phyloP scores from a whole-genome alignment of 2,113 vertebrate species.

The Sturnira hondurensis region DNA sequence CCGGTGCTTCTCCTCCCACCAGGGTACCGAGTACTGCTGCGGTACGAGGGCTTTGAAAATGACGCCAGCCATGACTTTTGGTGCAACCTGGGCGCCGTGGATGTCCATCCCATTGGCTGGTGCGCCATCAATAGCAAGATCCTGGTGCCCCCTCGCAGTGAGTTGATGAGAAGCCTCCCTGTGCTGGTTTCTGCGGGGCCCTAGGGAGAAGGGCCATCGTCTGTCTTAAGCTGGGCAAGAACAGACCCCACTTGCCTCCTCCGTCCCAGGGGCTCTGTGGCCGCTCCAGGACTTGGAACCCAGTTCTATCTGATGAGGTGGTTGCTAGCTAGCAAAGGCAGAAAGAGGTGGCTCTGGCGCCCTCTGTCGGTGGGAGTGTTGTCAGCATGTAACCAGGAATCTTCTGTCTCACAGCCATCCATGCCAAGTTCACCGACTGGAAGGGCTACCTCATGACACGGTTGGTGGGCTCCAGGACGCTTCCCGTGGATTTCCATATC shows the following conservation, averaged over 20 bases:
- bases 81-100: constrained; percentile 92
- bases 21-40: constrained; percentile 93
- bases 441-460: constrained; percentile 93
- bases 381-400: background rate
- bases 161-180: constrained; percentile 46
- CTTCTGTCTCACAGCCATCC: constrained; percentile 76
- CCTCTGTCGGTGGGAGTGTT: background rate
- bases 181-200: background rate
- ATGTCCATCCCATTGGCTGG: constrained; percentile 96
- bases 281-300: no score
- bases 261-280: background rate
- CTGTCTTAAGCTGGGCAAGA: background rate
- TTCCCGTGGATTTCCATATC: constrained; percentile 94
- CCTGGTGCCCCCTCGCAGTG: constrained; percentile 94
- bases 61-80: constrained; percentile 91
- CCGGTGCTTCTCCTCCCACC: background rate
- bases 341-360: background rate
- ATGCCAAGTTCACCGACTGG: constrained; percentile 88
- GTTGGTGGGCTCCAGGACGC: constrained; percentile 90
- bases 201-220: background rate
- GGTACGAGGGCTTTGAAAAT: constrained; percentile 94
- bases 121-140: constrained; percentile 96
- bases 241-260: background rate
- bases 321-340: background rate
- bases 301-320: background rate